Conservation (phyloP, 1,140 invertebrate genomes). For the Drosophila repletoides region DNA sequence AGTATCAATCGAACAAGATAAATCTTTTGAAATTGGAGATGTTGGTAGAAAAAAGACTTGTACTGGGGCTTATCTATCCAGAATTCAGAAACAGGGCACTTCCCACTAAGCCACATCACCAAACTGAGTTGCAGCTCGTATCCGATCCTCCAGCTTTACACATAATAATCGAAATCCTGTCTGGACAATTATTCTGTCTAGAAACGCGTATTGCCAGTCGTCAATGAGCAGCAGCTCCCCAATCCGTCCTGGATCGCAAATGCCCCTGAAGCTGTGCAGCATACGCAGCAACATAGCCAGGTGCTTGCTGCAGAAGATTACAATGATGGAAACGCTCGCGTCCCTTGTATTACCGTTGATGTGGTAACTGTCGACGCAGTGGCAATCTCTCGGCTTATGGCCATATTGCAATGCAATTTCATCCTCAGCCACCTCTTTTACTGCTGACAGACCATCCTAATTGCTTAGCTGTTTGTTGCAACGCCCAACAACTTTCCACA, state of each 20-base stretch:
- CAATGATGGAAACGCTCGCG: constrained; percentile 86
- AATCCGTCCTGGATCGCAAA: constrained; percentile 89
- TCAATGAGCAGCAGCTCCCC: constrained; percentile 95
- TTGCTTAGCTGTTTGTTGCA: not conserved
- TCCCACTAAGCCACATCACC: constrained; percentile 92
- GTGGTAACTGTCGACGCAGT: not conserved
- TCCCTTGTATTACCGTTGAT: not conserved
- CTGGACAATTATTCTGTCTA: constrained; percentile 68
- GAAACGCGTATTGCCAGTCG: constrained; percentile 87
- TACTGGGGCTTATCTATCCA: constrained; percentile 96
- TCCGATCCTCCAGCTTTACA: constrained; percentile 85
- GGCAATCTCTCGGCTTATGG: constrained; percentile 18
- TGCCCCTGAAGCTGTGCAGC: constrained; percentile 86
- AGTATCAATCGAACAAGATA: constrained; percentile 96
- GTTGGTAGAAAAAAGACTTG: constrained; percentile 90
- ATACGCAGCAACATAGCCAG: constrained; percentile 92
- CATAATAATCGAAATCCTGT: constrained; percentile 86
- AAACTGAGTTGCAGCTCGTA: constrained; percentile 95
- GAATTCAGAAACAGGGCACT: constrained; percentile 95
- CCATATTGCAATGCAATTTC: not conserved
- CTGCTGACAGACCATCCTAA: not conserved
- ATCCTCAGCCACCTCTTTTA: not conserved
- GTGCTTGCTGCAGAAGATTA: constrained; percentile 96
- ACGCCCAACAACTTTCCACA: not conserved
- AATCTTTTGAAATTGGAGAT: constrained; percentile 86